Evolutionary conservation across 2,113 vertebrate species (phyloP).

Genomic region (Rhegmatorhina hoffmannsi): DNA sequence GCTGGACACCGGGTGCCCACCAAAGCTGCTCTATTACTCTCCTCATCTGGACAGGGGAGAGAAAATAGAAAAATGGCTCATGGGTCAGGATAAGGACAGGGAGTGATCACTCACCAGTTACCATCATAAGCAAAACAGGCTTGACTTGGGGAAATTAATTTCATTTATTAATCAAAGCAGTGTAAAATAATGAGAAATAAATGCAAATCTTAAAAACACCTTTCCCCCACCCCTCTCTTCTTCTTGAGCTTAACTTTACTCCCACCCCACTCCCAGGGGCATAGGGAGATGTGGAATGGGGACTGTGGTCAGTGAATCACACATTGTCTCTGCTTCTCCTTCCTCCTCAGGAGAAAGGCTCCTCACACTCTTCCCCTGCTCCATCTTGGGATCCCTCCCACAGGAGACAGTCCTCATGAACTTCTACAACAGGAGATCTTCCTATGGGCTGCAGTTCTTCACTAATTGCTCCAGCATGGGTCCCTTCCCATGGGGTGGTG

Average conservation of each 20-base stretch:
- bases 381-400: background rate
- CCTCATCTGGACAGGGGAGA: background rate
- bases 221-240: accelerated
- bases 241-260: background rate
- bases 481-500: too few species aligned
- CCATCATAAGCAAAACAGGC: background rate
- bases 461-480: background rate
- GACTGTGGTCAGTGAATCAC: background rate
- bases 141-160: background rate
- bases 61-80: background rate
- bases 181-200: background rate
- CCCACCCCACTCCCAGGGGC: accelerated
- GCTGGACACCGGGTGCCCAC: background rate
- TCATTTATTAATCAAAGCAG: background rate
- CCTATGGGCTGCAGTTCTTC: background rate
- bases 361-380: background rate
- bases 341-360: background rate
- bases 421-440: background rate
- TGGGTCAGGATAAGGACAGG: background rate
- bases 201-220: background rate
- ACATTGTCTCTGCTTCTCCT: accelerated
- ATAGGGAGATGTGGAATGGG: background rate
- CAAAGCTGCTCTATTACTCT: background rate
- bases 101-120: background rate
- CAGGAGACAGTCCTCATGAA: background rate